Conservation (phyloP, 1,140 invertebrate genomes). For the Listronotus bonariensis region DNA sequence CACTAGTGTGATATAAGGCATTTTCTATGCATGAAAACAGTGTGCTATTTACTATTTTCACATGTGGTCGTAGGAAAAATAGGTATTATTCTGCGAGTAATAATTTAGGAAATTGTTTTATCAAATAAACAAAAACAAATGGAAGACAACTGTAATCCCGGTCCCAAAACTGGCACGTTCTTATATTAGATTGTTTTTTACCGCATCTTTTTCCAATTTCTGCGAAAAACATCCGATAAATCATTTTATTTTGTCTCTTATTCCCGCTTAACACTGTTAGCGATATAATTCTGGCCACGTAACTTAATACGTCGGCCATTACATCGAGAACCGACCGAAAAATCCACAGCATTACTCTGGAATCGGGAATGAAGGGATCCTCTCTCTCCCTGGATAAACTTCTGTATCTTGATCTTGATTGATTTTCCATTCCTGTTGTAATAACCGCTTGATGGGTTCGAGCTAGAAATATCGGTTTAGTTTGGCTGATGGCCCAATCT, state of each 20-base stretch:
- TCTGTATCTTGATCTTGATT: conserved; percentile 48
- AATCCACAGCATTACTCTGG: conserved; percentile 29
- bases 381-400: conserved; percentile 19
- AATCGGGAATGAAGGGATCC: conserved; percentile 32
- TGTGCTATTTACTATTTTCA: too few species aligned
- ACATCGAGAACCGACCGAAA: conserved; percentile 31
- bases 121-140: background rate
- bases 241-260: conserved; percentile 32
- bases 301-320: conserved; percentile 35
- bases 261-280: conserved; percentile 28
- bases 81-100: too few species aligned
- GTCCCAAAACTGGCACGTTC: background rate
- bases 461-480: conserved; percentile 41
- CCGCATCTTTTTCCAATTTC: conserved; percentile 31
- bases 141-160: background rate
- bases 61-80: too few species aligned
- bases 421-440: conserved; percentile 46
- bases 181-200: conserved; percentile 6
- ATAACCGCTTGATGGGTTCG: conserved; percentile 40
- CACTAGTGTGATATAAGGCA: too few species aligned
- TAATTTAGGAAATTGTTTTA: too few species aligned
- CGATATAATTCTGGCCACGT: conserved; percentile 35
- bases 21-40: too few species aligned
- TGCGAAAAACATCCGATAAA: conserved; percentile 19
- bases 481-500: conserved; percentile 41